Evolutionary conservation across 2,888 invertebrate species (phyloP), one percentile per base, ranked within the genome.

Genomic region (Phrixothrix hirtus): DNA sequence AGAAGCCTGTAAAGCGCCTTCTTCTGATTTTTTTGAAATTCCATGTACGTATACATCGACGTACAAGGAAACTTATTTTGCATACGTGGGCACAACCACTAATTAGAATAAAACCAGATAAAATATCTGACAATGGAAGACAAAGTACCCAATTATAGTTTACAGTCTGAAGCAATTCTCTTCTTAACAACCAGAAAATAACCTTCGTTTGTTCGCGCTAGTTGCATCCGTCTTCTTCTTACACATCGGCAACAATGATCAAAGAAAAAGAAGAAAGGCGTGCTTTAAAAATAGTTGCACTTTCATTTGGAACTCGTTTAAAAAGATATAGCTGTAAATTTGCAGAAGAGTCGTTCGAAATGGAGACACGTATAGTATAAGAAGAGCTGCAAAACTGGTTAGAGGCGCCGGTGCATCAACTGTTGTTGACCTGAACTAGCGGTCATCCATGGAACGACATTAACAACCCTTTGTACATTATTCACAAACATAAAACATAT

Each of bases 381-480:
- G 36, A 45, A 45, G 46, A 47, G 39, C 32, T 46, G 27, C 21
- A 39, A 30, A 52, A 52, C 52, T 47, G 52, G 52, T 53, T 43
- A 34, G 21, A 53, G 53, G 53, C 53, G 51, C 51, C 51, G 52
- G 45, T 52, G 52, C 52, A 52, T 46, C 46, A 39, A 52, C 45
- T 41, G 41, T 39, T 52, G 45, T 47, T 53, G 53, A 53, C 53
- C 53, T 47, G 42, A 1, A 41, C 25, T 43, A 9, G 37, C 35
- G 53, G 53, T 47, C 53, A 42, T 37, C 15, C 42, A 12, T 43
- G 37, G 27, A 50, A 49, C n/a, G n/a, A n/a, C n/a, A n/a, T n/a
- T n/a, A n/a, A n/a, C n/a, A n/a, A n/a, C n/a, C n/a, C n/a, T n/a
- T n/a, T n/a, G n/a, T n/a, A n/a, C n/a, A n/a, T n/a, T n/a, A n/a